A percentile compares a stretch with the other conserved stretches of the same genome.
Conservation (phyloP, 2,113 vertebrate genomes). For the Tympanuchus pallidicinctus region DNA sequence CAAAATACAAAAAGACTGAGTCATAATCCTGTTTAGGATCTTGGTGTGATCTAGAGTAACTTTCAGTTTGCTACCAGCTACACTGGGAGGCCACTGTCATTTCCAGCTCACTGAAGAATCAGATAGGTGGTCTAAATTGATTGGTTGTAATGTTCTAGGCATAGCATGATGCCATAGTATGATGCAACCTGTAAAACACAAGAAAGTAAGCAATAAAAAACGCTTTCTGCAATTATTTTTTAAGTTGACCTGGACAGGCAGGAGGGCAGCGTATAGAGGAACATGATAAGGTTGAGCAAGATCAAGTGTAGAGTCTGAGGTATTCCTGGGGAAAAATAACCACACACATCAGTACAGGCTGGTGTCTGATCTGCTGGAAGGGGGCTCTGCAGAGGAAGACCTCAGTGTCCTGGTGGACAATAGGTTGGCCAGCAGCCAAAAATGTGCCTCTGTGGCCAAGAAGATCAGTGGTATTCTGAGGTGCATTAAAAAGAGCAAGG, state of each 20-base stretch:
- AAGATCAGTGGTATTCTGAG: too few relatives aligned
- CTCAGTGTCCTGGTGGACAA: too few relatives aligned
- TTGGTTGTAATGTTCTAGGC: not conserved
- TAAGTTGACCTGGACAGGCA: not conserved
- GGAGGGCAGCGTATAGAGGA: not conserved
- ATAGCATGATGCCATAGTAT: accelerated
- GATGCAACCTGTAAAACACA: not conserved
- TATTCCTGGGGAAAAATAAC: too few relatives aligned
- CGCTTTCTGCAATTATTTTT: not conserved
- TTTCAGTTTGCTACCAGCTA: not conserved
- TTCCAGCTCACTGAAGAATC: not conserved
- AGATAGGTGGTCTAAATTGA: not conserved
- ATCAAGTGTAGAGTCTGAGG: too few relatives aligned
- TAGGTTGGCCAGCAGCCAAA: too few relatives aligned
- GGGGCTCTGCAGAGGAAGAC: too few relatives aligned
- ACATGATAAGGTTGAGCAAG: not conserved
- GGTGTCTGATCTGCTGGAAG: too few relatives aligned
- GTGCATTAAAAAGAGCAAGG: too few relatives aligned
- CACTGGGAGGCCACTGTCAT: not conserved
- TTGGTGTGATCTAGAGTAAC: not conserved
- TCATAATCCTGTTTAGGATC: not conserved
- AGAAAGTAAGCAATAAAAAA: not conserved
- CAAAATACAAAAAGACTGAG: not conserved
- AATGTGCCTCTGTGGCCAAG: too few relatives aligned
- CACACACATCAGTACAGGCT: too few relatives aligned